Base-by-base conservation (phyloP, 2,113 vertebrate species). In the Microtus oregoni region DNA sequence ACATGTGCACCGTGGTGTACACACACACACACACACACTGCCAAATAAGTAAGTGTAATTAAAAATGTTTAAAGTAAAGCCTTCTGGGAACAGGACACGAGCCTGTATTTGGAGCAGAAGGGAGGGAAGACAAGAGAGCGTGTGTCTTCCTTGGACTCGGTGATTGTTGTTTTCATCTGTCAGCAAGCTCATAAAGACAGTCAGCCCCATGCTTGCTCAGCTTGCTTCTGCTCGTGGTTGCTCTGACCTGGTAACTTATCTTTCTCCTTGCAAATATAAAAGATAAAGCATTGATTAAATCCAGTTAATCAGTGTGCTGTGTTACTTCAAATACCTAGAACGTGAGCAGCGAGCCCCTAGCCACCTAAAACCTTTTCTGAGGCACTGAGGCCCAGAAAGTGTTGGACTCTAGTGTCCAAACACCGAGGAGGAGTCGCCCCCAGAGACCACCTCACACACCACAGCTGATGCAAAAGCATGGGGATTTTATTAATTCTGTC, bases 221-320 rank as follows among this genome's bases (percentile, higher is more conserved):
- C 50, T 93, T 82, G 30, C 20, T 93, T n/a, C 30, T 89, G 61
- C 9, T 73, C 55, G 9, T 30, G 24, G 30, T 41, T 58, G 47
- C 26, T 47, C 24, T 20, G 4, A 30, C 94, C 32, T 47, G 61
- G 55, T 26, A 93, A 58, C 8, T 52, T 72, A 20, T 61, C 38
- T 89, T 44, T 96, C 61, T 91, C 52, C 44, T 81, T 89, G 86
- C 73, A 77, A 89, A 91, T 88, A 77, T 63, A 79, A 85, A 72
- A 44, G 32, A 50, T 7, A 90, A 86, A 68, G 35, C 22, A 68
- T 73, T 17, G 15, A 6, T 63, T 73, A 63, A 26, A 41, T 1
- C 6, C 24, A 93, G 68, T 52, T 76, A 32, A 75, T 75, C 1
- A n/a, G 81, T 67, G 70, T 86, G 22, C 32, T 55, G 8, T 30